These are phyloP conservation scores for Poicephalus meyeri DNA, from an alignment of 2,113 vertebrate genomes.

Conservation along the genomic window DNA sequence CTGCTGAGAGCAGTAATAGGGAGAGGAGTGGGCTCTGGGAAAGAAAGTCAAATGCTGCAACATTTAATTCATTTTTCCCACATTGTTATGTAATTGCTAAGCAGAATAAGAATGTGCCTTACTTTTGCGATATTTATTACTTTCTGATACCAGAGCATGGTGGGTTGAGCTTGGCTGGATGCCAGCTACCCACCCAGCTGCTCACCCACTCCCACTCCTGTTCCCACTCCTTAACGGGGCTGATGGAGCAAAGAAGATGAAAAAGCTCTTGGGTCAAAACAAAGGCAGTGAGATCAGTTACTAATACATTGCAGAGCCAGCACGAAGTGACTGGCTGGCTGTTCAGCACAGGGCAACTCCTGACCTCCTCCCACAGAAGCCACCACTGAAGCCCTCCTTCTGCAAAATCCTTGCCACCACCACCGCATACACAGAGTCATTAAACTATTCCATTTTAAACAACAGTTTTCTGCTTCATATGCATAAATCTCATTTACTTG, in stretches of 20 bases:
- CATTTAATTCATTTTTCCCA: background rate
- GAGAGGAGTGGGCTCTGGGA: background rate
- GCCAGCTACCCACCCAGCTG: background rate
- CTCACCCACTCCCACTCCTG: background rate
- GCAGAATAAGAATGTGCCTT: background rate
- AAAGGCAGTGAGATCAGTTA: background rate
- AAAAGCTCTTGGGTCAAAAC: background rate
- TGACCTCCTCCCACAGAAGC: background rate
- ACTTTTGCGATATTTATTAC: background rate
- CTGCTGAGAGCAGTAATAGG: background rate
- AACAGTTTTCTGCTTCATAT: background rate
- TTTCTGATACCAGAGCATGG: background rate
- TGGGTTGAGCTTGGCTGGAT: background rate
- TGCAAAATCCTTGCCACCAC: background rate
- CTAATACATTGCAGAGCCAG: background rate
- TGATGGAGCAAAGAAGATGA: background rate
- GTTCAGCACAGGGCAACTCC: background rate
- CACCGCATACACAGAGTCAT: background rate
- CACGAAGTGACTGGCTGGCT: background rate
- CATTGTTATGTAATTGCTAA: background rate
- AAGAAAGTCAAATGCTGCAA: background rate
- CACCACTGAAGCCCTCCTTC: background rate
- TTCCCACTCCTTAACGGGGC: background rate
- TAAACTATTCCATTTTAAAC: background rate
- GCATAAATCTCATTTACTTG: background rate